Conservation (phyloP, 2,797 vertebrate genomes). For the Sebastes aleutianus region DNA sequence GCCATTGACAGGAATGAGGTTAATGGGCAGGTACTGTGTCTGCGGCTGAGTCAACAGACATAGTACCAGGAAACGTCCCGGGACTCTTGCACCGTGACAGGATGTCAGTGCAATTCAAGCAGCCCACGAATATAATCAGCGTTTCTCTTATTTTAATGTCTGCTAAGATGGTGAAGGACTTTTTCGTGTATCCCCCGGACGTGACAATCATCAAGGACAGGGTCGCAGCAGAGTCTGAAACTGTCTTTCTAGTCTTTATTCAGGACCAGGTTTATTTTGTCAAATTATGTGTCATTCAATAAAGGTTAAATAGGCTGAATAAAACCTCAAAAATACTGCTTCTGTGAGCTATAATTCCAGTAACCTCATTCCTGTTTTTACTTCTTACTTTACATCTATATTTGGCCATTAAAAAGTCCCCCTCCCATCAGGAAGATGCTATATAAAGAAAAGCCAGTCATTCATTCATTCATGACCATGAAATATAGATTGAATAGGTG, state of each 20-base stretch:
- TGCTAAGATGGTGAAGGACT: neutral
- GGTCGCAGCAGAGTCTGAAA: neutral
- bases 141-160: neutral
- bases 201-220: neutral
- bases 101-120: neutral
- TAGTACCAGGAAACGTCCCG: neutral
- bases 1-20: neutral
- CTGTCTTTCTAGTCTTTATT: neutral
- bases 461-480: slow-evolving; percentile 67
- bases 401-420: slow-evolving; percentile 19
- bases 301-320: neutral
- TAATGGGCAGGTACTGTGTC: neutral
- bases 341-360: neutral
- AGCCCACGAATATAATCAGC: neutral
- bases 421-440: slow-evolving; percentile 22
- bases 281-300: neutral
- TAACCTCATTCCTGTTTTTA: neutral
- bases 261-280: neutral
- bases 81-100: neutral
- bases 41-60: neutral
- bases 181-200: neutral
- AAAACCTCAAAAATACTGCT: neutral
- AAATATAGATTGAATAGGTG: slow-evolving; percentile 69
- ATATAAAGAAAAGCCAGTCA: slow-evolving; percentile 53
- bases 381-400: slow-evolving; percentile 10